Conservation (phyloP, 2,888 invertebrate genomes). For the Plagodis pulveraria region DNA sequence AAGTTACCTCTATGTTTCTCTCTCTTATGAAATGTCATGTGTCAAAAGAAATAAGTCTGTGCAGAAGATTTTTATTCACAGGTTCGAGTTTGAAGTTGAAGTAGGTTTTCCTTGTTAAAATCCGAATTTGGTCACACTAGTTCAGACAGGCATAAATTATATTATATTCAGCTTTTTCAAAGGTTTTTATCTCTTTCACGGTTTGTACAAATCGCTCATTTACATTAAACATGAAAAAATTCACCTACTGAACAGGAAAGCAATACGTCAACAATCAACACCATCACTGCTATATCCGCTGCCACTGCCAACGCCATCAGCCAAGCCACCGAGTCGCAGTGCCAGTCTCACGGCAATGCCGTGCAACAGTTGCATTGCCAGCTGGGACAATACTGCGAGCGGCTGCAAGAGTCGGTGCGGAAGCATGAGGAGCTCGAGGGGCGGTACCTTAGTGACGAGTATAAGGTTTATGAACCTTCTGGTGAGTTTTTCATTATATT, state of each 20-base stretch:
- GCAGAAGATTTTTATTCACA: no score
- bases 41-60: no score
- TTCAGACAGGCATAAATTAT: no score
- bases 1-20: no score
- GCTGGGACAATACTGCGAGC: conserved; percentile 13
- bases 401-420: conserved; percentile 34
- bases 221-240: background rate
- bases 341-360: background rate
- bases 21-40: no score
- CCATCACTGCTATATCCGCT: background rate
- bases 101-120: no score
- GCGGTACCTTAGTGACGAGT: conserved; percentile 59
- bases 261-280: conserved; percentile 31
- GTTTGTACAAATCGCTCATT: no score
- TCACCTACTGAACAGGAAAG: conserved; percentile 38
- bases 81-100: no score
- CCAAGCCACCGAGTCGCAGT: background rate
- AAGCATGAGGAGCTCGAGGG: conserved; percentile 52
- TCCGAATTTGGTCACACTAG: no score
- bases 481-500: no score
- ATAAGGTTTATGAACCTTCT: conserved; percentile 67
- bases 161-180: no score
- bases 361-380: conserved; percentile 20
- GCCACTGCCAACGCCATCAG: background rate
- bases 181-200: no score